phyloP scores from a whole-genome alignment of 2,888 invertebrate species.

The Operophtera brumata region DNA sequence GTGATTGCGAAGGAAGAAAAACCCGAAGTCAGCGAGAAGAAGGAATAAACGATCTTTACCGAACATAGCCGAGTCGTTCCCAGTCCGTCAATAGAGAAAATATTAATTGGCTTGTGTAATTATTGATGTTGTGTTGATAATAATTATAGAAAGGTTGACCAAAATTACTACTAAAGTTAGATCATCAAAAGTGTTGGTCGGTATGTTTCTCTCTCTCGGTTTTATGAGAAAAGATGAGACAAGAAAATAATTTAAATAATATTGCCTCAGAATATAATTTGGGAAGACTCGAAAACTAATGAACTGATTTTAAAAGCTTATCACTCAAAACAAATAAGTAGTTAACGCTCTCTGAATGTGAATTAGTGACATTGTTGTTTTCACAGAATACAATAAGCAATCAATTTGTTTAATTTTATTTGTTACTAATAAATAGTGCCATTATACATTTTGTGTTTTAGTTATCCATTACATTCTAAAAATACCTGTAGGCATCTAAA shows the following conservation, averaged over 20 bases:
- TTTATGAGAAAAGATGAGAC: constrained; percentile 3
- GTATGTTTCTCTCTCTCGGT: constrained; percentile 5
- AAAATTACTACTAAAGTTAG: neutral
- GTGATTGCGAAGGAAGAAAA: constrained; percentile 30
- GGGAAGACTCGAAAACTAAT: neutral
- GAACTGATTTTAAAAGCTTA: neutral
- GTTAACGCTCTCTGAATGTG: neutral
- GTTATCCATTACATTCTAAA: too few relatives aligned
- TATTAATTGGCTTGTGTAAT: constrained; percentile 7
- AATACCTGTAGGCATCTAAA: too few relatives aligned
- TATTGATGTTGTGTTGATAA: neutral
- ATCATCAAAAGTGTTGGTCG: neutral
- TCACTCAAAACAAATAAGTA: neutral
- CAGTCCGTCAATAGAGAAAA: neutral
- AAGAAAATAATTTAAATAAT: neutral
- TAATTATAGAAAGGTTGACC: neutral
- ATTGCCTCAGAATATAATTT: neutral
- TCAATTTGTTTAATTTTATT: constrained; percentile 3
- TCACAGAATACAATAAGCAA: neutral
- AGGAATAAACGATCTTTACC: constrained; percentile 22
- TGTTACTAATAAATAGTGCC: constrained; percentile 21
- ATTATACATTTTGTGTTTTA: neutral
- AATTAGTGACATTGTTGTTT: neutral
- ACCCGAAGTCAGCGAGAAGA: constrained; percentile 19
- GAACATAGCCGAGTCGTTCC: constrained; percentile 16